Percentiles rank a stretch among this genome's conserved stretches.
Evolutionary conservation across 2,797 vertebrate genomes (phyloP).

Genomic region (Octomys mimax): DNA sequence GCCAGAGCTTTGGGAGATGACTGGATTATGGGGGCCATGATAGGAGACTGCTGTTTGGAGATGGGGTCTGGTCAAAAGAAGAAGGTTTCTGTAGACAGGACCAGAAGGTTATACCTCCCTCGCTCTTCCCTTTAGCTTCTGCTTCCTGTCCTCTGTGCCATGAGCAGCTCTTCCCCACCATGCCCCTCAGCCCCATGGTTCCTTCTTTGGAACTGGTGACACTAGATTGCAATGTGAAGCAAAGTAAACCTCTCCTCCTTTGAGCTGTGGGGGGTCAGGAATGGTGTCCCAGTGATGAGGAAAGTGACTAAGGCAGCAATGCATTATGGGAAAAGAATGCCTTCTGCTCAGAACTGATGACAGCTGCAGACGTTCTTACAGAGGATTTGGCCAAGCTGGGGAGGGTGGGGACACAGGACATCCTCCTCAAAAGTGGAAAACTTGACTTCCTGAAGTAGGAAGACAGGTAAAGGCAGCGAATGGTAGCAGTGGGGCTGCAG

Average conservation of each 20-base stretch:
- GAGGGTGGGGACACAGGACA: not conserved
- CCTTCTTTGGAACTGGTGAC: not conserved
- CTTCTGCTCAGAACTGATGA: not conserved
- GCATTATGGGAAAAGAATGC: not conserved
- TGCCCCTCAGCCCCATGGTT: not conserved
- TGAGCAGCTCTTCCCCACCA: not conserved
- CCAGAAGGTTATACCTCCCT: not conserved
- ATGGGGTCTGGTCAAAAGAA: not conserved
- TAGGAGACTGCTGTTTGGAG: not conserved
- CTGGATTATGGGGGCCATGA: not conserved
- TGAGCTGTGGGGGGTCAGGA: not conserved
- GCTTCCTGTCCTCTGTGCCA: not conserved
- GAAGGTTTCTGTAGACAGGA: not conserved
- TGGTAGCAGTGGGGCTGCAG: no score
- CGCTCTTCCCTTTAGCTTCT: not conserved
- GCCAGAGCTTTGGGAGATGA: not conserved
- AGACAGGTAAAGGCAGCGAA: not conserved
- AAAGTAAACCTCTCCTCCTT: not conserved
- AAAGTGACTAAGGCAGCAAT: not conserved
- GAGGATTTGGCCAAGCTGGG: not conserved
- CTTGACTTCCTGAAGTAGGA: not conserved
- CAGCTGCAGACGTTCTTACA: not conserved
- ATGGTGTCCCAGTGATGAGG: not conserved
- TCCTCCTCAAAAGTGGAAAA: fast-evolving
- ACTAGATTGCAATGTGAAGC: not conserved